Evolutionary conservation across 1,140 invertebrate genomes (phyloP), one percentile per base, ranked within the genome.

Genomic region (Aleiodes sp.): DNA sequence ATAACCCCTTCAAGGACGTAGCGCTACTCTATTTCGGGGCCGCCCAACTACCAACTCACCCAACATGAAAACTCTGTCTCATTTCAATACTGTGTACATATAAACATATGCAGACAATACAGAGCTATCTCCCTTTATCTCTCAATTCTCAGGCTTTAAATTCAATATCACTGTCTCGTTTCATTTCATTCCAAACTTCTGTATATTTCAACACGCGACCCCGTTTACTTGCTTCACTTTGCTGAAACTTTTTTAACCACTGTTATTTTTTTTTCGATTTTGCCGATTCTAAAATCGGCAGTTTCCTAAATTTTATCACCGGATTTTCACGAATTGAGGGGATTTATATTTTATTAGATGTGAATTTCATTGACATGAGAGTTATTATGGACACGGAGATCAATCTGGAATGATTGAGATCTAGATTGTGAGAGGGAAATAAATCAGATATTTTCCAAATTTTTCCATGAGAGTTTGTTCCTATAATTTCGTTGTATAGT

Each of bases 1-100:
- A 73, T 73, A 68, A 35, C 29, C 29, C 28, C 71, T 59, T 73
- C 71, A 73, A 73, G 71, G 71, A 69, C 71, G 73, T 71, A 43
- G 31, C 56, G 28, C 26, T 59, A 29, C 63, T 31, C 70, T 71
- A 71, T 71, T 71, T 71, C 61, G 65, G 70, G 70, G 62, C 60
- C 16, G 60, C 12, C 24, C 62, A 26, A 64, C 19, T 60, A 33
- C 26, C 26, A 10, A 29, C 39, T n/a, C 4, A 29, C n/a, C n/a
- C n/a, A 43, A 33, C 31, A 33, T 10, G 31, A 33, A 8, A 1
- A 8, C 12, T 59, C 4, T 2, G 12, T 59, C 2, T 31, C n/a
- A 24, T 56, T 21, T 26, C 1, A 3, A 10, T 26, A 56, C 8
- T 33, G 7, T 33, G 12, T 7, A 6, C 12, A 33, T 33, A 33